Conservation (phyloP, 2,797 vertebrate species). For the Picus viridis region DNA sequence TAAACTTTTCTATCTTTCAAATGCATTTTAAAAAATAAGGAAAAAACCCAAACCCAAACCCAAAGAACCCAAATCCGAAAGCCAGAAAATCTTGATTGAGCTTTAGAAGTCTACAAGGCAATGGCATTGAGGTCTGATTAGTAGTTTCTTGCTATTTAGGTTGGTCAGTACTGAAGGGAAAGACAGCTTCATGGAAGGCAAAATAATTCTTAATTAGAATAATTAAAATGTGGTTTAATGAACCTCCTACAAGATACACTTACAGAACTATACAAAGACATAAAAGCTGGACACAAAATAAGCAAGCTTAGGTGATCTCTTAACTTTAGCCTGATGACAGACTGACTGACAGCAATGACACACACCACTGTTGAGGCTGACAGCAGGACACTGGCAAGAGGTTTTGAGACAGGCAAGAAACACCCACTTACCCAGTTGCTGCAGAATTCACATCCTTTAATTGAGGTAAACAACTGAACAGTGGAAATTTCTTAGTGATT, state of each 20-base stretch:
- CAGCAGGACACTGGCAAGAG: not conserved
- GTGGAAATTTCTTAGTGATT: not conserved
- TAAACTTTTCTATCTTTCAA: not conserved
- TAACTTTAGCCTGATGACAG: not conserved
- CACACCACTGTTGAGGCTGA: not conserved
- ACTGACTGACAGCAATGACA: not conserved
- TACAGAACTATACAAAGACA: not conserved
- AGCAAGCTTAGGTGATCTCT: not conserved
- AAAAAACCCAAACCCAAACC: not conserved
- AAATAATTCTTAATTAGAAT: not conserved
- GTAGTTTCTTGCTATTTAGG: not conserved
- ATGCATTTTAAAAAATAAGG: not conserved
- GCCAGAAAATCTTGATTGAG: not conserved
- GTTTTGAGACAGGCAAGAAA: not conserved
- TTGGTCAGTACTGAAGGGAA: not conserved
- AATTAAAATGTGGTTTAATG: not conserved
- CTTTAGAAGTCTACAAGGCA: not conserved
- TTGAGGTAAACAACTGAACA: not conserved
- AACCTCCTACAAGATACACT: not conserved
- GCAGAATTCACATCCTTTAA: not conserved
- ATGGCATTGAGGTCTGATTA: not conserved
- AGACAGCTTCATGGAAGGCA: not conserved
- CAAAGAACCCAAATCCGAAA: not conserved
- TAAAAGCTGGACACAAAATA: not conserved
- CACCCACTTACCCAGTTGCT: not conserved